Percentiles rank a stretch among this genome's conserved stretches.
phyloP scores from a whole-genome alignment of 1,140 invertebrate species.

The Diuraphis noxia region DNA sequence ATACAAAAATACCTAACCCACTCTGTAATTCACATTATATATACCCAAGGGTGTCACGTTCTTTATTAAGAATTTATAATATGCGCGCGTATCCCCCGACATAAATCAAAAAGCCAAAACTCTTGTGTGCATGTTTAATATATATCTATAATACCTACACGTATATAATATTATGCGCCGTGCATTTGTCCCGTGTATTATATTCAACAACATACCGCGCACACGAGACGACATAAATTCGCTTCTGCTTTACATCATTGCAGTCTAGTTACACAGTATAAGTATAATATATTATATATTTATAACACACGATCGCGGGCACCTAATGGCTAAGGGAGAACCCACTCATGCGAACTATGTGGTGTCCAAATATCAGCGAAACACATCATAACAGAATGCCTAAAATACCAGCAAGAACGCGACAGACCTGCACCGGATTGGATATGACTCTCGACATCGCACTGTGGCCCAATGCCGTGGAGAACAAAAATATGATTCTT shows the following conservation, averaged over 20 bases:
- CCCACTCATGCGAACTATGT: too few species aligned
- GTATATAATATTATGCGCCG: not conserved
- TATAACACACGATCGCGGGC: too few species aligned
- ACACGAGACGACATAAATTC: not conserved
- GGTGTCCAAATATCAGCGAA: too few species aligned
- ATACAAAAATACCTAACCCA: not conserved
- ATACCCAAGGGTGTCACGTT: not conserved
- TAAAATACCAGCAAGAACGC: too few species aligned
- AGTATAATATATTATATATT: not conserved
- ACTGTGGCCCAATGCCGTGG: too few species aligned
- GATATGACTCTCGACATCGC: too few species aligned
- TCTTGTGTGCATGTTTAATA: not conserved
- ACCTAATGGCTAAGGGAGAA: too few species aligned
- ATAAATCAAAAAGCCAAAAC: not conserved
- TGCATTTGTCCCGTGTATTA: not conserved
- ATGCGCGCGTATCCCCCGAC: not conserved
- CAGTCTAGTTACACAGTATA: not conserved
- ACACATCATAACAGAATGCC: too few species aligned
- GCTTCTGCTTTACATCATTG: not conserved
- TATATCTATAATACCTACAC: too few species aligned
- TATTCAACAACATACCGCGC: not conserved
- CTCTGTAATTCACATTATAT: not conserved
- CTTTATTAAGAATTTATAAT: constrained; percentile 17
- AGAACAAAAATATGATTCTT: too few species aligned
- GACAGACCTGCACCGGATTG: too few species aligned